Evolutionary conservation across 2,888 invertebrate genomes (phyloP).

Genomic region (Lissocephala sabroskyi): DNA sequence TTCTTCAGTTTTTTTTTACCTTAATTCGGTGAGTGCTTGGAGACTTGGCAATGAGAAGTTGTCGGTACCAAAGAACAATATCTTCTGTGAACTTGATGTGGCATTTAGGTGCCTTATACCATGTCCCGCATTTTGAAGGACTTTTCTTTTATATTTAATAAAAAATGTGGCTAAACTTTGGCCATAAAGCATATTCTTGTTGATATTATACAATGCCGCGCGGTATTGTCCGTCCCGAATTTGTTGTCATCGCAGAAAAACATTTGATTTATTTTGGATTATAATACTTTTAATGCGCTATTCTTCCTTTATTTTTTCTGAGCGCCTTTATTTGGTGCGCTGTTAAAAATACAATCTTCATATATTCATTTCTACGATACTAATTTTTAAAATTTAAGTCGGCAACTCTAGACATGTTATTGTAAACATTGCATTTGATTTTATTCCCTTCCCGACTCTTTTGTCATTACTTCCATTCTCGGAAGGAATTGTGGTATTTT

Average conservation of each 20-base stretch:
- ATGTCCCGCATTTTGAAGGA: conserved; percentile 8
- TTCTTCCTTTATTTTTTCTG: no score
- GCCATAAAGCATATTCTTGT: conserved; percentile 27
- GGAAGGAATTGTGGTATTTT: no score
- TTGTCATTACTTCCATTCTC: no score
- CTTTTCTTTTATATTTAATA: conserved; percentile 67
- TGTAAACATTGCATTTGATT: no score
- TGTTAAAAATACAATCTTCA: no score
- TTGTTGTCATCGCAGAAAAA: no score
- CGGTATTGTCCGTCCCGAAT: no score
- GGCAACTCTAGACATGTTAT: not conserved
- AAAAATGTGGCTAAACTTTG: conserved; percentile 33
- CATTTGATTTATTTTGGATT: no score
- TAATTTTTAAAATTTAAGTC: not conserved
- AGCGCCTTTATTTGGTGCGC: no score
- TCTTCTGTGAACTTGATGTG: conserved; percentile 68
- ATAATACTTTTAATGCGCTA: no score
- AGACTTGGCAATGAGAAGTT: conserved; percentile 85
- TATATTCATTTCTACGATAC: no score
- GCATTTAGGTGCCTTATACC: conserved; percentile 12
- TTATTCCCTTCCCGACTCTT: no score
- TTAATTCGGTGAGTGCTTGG: conserved; percentile 73
- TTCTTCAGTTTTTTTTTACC: conserved; percentile 77
- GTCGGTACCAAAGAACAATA: conserved; percentile 92
- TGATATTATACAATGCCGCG: conserved; percentile 3